Evolutionary conservation across 1,140 invertebrate genomes (phyloP).

Genomic region (Tribolium madens): DNA sequence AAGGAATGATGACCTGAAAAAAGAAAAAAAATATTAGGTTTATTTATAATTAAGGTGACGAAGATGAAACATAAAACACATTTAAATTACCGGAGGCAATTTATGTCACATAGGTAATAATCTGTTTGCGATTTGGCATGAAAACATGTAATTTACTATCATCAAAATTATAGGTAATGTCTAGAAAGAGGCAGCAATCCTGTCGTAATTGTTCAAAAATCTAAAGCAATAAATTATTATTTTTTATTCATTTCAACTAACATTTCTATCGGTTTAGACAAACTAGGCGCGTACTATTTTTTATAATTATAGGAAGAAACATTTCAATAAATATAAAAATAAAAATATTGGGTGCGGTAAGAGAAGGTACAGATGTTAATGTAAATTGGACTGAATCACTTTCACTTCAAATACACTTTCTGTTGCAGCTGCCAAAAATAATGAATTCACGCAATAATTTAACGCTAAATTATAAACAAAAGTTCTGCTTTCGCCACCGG

Average conservation of each 20-base stretch:
- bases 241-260: not conserved
- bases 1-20: slow-evolving; percentile 18
- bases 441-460: not conserved
- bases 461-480: not conserved
- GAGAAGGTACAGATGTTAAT: slow-evolving; percentile 13
- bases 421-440: slow-evolving; percentile 15
- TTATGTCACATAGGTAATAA: not conserved
- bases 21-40: not conserved
- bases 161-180: slow-evolving; percentile 5
- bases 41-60: not conserved
- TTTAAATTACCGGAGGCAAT: not conserved
- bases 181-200: not conserved
- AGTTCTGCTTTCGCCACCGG: not conserved
- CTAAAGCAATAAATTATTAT: not conserved
- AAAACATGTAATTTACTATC: slow-evolving; percentile 1
- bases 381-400: slow-evolving; percentile 11
- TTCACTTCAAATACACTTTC: slow-evolving; percentile 4
- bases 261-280: not conserved
- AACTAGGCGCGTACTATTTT: not conserved
- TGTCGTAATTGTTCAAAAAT: not conserved
- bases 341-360: not conserved
- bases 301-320: not conserved
- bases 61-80: not conserved
- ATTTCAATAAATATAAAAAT: not conserved
- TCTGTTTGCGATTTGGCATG: not conserved